Evolutionary conservation across 2,113 vertebrate genomes (phyloP).

Genomic region (Tragelaphus buxtoni): DNA sequence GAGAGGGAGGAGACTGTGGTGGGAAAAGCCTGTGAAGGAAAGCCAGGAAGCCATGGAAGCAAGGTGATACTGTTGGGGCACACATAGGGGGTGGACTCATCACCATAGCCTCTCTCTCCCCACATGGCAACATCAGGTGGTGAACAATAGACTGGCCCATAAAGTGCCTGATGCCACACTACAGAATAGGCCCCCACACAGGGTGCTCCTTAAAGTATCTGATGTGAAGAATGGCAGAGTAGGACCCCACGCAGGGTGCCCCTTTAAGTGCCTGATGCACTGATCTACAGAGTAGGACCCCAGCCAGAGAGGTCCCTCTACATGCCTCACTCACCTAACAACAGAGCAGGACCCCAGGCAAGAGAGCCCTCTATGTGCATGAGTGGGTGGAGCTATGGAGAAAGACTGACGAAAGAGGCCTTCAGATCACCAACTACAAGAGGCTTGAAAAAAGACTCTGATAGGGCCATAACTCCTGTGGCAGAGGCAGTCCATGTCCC

Average conservation of each 20-base stretch:
- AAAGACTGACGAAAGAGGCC: neutral
- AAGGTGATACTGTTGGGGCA: neutral
- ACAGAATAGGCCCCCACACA: neutral
- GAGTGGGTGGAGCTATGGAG: neutral
- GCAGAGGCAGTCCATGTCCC: neutral
- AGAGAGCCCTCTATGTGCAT: neutral
- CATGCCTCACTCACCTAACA: neutral
- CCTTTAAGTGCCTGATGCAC: neutral
- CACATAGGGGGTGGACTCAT: neutral
- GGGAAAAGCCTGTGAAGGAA: neutral
- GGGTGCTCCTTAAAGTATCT: neutral
- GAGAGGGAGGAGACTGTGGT: neutral
- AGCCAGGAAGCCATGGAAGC: neutral
- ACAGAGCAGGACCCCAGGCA: neutral
- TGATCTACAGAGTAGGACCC: neutral
- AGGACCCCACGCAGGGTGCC: neutral
- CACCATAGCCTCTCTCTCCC: neutral
- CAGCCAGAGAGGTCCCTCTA: neutral
- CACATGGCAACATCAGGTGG: neutral
- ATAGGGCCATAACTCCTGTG: neutral
- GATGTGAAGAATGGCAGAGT: accelerated
- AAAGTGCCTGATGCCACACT: neutral
- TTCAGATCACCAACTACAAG: neutral
- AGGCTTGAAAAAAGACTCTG: neutral
- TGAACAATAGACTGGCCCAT: neutral